Base-by-base conservation (phyloP, 2,113 vertebrate genomes). In the Micronycteris hirsuta region DNA sequence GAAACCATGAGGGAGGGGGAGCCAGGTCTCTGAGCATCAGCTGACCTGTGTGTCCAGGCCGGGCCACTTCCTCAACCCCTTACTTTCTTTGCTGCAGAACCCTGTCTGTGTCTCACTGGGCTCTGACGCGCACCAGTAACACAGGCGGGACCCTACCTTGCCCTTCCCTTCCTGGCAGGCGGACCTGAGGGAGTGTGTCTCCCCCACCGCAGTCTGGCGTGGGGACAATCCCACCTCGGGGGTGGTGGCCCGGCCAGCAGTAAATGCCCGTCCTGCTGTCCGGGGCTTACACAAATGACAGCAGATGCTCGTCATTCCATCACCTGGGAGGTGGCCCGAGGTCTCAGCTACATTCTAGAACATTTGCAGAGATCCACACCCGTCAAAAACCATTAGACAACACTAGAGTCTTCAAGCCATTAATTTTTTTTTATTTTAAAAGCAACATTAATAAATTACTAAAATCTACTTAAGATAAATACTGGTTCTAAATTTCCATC, bases 261-360 rank as follows among this genome's bases (percentile, higher is more conserved):
- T n/a, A 13, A 17, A 4, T 17, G n/a, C 19, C 22, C 49, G 6
- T 7, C 19, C 47, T 28, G 36, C 33, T 7, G 1, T 41, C 28
- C 24, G 54, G 43, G 52, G 31, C 36, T 33, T 16, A 11, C 19
- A 33, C 1, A 26, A 16, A 17, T 6, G 1, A 13, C 61, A 15
- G 20, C 1, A 1, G 26, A 41, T 17, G 38, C 4, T 1, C 26
- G 15, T 11, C 43, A 20, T 20, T 6, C 36, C 17, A 9, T 24
- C 28, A 4, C 13, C 16, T 20, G 63, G 36, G 6, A 7, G 33
- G 38, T 0, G 3, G 11, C 28, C 2, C 3, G 28, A 47, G 6
- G 6, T 13, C 7, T 13, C 2, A 41, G 13, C 43, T 31, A 24
- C n/a, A 28, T 67, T 67, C 63, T 17, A 54, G 49, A 83, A 88